Conservation (phyloP, 1,140 invertebrate genomes). For the Pseudobourletiella spinata region DNA sequence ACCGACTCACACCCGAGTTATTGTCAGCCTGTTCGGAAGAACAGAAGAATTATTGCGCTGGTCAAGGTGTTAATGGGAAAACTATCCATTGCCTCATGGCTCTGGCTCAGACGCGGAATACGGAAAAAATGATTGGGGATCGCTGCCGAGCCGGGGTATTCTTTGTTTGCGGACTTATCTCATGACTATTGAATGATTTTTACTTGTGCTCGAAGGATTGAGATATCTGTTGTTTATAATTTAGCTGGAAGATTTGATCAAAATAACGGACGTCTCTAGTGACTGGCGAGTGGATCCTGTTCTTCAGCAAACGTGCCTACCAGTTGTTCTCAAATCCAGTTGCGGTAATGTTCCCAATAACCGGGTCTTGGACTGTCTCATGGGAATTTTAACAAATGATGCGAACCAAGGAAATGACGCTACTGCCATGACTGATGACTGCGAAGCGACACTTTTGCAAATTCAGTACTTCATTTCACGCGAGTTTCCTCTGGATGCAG, state of each 20-base stretch:
- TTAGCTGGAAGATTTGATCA: slow-evolving; percentile 65
- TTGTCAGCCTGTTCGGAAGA: slow-evolving; percentile 80
- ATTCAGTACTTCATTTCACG: slow-evolving; percentile 95
- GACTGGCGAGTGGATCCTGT: slow-evolving; percentile 89
- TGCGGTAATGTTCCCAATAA: slow-evolving; percentile 14
- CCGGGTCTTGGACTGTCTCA: slow-evolving; percentile 30
- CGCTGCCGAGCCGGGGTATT: slow-evolving; percentile 58
- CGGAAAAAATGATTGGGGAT: slow-evolving; percentile 52
- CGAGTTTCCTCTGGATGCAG: slow-evolving; percentile 86
- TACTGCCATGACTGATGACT: slow-evolving; percentile 66
- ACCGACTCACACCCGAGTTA: slow-evolving; percentile 81
- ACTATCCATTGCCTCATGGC: slow-evolving; percentile 96
- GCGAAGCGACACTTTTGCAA: slow-evolving; percentile 83
- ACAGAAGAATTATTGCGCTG: slow-evolving; percentile 61
- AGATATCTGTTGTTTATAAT: no score
- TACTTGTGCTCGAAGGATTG: no score
- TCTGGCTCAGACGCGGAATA: slow-evolving; percentile 56
- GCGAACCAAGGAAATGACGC: slow-evolving; percentile 12
- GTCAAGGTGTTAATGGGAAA: slow-evolving; percentile 65
- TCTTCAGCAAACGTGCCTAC: slow-evolving; percentile 70
- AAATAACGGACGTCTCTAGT: slow-evolving; percentile 71
- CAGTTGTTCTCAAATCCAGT: slow-evolving; percentile 56
- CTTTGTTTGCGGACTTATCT: no score
- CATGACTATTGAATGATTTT: no score
- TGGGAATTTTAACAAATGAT: slow-evolving; percentile 25